Conservation (phyloP, 2,888 invertebrate species). For the Scrobipalpa costella region DNA sequence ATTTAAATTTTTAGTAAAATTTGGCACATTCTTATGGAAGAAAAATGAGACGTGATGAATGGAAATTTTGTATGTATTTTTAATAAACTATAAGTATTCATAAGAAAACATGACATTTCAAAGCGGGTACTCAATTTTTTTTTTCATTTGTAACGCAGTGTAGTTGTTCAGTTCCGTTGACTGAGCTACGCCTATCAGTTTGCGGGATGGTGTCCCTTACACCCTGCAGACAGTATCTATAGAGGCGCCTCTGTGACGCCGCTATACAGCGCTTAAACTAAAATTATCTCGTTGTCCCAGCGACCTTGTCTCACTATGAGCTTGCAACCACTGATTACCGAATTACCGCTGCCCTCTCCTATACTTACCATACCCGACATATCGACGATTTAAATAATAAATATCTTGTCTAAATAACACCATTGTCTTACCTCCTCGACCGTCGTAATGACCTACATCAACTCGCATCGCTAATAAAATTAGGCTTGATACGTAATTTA, state of each 20-base stretch:
- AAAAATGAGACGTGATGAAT: too few relatives aligned
- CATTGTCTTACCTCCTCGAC: constrained; percentile 68
- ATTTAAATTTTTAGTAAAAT: too few relatives aligned
- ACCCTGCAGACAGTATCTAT: too few relatives aligned
- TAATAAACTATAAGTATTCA: too few relatives aligned
- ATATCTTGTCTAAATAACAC: constrained; percentile 79
- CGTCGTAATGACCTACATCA: constrained; percentile 74
- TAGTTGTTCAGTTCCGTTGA: too few relatives aligned
- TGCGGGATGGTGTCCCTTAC: too few relatives aligned
- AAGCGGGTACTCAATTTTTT: too few relatives aligned
- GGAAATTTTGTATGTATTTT: too few relatives aligned
- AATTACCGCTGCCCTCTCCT: constrained; percentile 73
- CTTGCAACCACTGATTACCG: constrained; percentile 76
- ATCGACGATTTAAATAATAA: constrained; percentile 77
- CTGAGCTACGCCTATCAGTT: too few relatives aligned
- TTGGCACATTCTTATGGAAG: too few relatives aligned
- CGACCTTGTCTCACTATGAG: constrained; percentile 71
- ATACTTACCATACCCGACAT: constrained; percentile 64
- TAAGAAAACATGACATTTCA: too few relatives aligned
- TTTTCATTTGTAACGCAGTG: too few relatives aligned
- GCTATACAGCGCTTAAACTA: constrained; percentile 46
- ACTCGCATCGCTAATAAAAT: constrained; percentile 76
- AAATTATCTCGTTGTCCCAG: constrained; percentile 60
- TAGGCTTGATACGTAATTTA: constrained; percentile 68
- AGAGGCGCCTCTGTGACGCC: constrained; percentile 43